These are phyloP conservation scores for Origma solitaria DNA, from an alignment of 2,113 vertebrate genomes.

Conservation along the genomic window DNA sequence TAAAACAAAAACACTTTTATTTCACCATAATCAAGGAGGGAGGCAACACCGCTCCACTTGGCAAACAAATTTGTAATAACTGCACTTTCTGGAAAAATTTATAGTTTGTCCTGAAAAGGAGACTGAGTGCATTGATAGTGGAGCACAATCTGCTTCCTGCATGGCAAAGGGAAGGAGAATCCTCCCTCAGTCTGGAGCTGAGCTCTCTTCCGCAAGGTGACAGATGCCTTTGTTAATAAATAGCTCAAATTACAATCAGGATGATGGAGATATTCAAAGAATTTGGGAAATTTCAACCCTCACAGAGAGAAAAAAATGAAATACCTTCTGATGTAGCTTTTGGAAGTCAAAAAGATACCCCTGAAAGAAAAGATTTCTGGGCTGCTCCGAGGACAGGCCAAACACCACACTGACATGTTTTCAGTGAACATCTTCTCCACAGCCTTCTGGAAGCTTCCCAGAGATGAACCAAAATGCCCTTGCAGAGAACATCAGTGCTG, in stretches of 20 bases:
- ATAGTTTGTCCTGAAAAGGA: conserved; percentile 4
- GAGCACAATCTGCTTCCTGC: neutral
- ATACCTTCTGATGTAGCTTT: neutral
- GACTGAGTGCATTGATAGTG: neutral
- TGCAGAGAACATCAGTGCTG: neutral
- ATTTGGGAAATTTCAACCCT: neutral
- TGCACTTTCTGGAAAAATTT: conserved; percentile 9
- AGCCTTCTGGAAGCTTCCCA: neutral
- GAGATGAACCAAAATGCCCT: neutral
- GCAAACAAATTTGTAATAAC: neutral
- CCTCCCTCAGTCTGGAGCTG: neutral
- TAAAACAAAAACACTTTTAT: neutral
- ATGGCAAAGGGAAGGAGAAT: neutral
- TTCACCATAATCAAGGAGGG: neutral
- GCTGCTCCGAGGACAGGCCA: neutral
- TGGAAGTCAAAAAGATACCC: neutral
- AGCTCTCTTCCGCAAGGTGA: neutral
- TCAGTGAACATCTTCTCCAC: neutral
- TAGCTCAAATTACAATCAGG: neutral
- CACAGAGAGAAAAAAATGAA: neutral
- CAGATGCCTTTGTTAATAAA: neutral
- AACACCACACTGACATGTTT: neutral
- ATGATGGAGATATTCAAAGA: neutral
- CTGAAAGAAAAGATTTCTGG: neutral
- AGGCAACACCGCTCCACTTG: neutral